Evolutionary conservation across 2,113 vertebrate genomes (phyloP), one percentile per base, ranked within the genome.

Genomic region (Corythaeola cristata): DNA sequence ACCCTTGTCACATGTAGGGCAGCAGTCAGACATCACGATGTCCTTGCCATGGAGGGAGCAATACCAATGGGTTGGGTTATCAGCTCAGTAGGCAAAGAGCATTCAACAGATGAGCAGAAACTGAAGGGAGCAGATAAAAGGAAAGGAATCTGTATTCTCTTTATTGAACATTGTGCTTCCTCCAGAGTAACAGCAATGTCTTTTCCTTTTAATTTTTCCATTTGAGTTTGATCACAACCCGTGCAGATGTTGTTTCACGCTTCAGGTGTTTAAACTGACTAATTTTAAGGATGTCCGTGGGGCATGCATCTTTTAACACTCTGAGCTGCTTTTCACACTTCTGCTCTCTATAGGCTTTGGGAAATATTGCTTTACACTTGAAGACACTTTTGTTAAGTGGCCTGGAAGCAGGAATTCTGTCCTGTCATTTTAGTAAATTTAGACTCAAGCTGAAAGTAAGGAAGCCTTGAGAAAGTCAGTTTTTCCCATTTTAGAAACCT

Each of bases 321-420:
- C 88, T 74, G 74, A 95, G 82, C 49, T 55, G 93, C 89, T 97
- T 97, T 97, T 97, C 89, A 91, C 97, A 94, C 96, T 85, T 96
- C 37, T 80, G 21, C 13, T 96, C 32, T 88, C 87, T 45, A 47
- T 19, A 67, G 85, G 37, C 49, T 72, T 88, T 45, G n/a, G 68
- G 85, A 97, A 96, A 82, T 63, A 67, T 10, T 94, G 28, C 39
- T 93, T 94, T 83, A 87, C 89, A 89, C 73, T 82, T 77, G 85
- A 95, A 87, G 85, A 71, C 53, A 6, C 62, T 96, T 95, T 44
- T 79, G 72, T 89, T 88, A 96, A 97, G 90, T 90, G 87, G 87
- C 23, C 85, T 89, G 55, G 90, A 96, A 97, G 66, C 19, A 67
- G 81, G 45, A 91, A 71, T 94, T 66, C 63, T 80, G 8, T 81